Percentiles rank a stretch among this genome's conserved stretches.
Conservation (phyloP, 2,797 vertebrate genomes). For the Taenioides sp. region DNA sequence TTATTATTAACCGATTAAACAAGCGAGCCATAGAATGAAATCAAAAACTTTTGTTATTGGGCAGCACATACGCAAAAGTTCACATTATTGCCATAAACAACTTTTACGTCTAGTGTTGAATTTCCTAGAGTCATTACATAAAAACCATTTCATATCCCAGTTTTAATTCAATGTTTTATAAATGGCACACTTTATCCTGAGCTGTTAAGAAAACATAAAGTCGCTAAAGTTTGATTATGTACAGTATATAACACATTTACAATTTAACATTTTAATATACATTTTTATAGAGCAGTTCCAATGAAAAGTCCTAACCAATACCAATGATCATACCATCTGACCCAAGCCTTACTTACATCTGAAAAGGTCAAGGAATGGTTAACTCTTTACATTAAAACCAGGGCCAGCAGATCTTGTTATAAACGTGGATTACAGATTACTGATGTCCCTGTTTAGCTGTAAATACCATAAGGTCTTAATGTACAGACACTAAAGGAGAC, state of each 20-base stretch:
- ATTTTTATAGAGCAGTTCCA: neutral
- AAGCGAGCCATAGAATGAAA: no score
- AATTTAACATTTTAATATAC: neutral
- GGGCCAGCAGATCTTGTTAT: slow-evolving; percentile 34
- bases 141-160: neutral
- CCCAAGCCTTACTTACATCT: slow-evolving; percentile 33
- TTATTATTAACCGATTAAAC: no score
- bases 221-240: no score
- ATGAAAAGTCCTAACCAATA: neutral
- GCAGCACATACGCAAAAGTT: no score
- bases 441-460: slow-evolving; percentile 39
- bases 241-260: neutral
- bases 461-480: slow-evolving; percentile 51
- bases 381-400: slow-evolving; percentile 8
- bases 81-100: neutral
- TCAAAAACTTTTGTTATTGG: no score
- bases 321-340: neutral
- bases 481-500: slow-evolving; percentile 31
- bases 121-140: neutral
- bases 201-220: neutral
- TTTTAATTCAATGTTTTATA: neutral
- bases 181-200: neutral
- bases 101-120: neutral
- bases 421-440: slow-evolving; percentile 33
- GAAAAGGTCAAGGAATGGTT: slow-evolving; percentile 21